These are phyloP conservation scores for Pungitius pungitius DNA, from an alignment of 2,113 vertebrate genomes.

Conservation along the genomic window DNA sequence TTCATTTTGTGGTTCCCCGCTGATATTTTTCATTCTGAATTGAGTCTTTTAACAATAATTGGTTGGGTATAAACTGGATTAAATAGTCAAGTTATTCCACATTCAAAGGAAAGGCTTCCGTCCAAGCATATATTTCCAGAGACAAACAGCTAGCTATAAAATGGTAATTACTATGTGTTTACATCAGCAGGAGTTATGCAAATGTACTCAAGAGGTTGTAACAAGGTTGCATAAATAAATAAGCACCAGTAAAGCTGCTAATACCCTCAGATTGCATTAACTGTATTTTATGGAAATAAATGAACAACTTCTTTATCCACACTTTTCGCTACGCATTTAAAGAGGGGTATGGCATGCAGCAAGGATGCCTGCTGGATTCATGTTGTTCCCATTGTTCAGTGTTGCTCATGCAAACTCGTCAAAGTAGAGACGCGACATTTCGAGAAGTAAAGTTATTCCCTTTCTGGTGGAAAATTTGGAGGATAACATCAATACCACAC, in stretches of 20 bases:
- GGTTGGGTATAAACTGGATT: not conserved
- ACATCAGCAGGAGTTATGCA: conserved; percentile 5
- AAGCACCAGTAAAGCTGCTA: not conserved
- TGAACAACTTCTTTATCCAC: not conserved
- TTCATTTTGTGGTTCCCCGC: not conserved
- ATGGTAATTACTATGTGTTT: not conserved
- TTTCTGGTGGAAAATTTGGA: not conserved
- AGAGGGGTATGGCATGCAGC: not conserved
- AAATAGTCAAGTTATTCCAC: not conserved
- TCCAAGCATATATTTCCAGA: not conserved
- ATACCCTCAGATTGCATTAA: not conserved
- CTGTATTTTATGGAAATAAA: not conserved
- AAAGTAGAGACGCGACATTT: not conserved
- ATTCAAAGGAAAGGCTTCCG: not conserved
- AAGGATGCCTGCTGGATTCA: not conserved
- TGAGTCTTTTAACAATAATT: not conserved
- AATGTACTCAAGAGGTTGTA: conserved; percentile 2
- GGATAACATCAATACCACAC: not conserved
- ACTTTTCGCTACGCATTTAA: not conserved
- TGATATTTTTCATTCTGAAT: not conserved
- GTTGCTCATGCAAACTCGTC: not conserved
- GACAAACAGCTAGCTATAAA: not conserved
- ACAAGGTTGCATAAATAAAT: not conserved
- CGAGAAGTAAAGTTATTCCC: not conserved
- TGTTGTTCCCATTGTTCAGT: not conserved